These are phyloP conservation scores for Arion vulgaris DNA, from an alignment of 1,140 invertebrate genomes.

Conservation along the genomic window DNA sequence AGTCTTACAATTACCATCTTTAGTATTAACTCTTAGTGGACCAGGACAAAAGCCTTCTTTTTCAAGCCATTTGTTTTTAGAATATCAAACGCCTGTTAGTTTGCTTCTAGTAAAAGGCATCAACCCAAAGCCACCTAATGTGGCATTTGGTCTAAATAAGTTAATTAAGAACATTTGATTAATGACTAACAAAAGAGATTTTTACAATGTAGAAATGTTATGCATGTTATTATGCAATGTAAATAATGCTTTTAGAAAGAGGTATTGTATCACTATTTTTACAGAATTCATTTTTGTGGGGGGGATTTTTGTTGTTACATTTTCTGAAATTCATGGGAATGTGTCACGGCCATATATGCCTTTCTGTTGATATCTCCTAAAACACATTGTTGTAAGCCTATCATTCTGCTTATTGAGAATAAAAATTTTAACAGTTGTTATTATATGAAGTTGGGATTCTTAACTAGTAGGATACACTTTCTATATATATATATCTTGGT, in stretches of 20 bases:
- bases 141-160: too few relatives aligned
- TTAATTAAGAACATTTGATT: background rate
- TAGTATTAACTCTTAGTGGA: too few relatives aligned
- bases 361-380: background rate
- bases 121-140: too few relatives aligned
- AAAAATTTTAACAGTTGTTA: background rate
- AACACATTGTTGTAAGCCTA: background rate
- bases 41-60: too few relatives aligned
- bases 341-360: background rate
- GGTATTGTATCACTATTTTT: background rate
- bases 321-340: background rate
- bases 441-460: background rate
- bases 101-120: too few relatives aligned
- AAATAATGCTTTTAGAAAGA: conserved; percentile 9
- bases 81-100: too few relatives aligned
- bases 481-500: too few relatives aligned
- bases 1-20: too few relatives aligned
- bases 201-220: background rate
- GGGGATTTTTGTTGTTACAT: background rate
- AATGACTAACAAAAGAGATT: background rate
- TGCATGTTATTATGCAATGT: conserved; percentile 1
- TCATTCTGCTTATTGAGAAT: background rate
- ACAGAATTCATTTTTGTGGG: background rate
- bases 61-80: too few relatives aligned
- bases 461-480: too few relatives aligned